Conservation (phyloP, 2,888 invertebrate species). For the Resseliella maxima region DNA sequence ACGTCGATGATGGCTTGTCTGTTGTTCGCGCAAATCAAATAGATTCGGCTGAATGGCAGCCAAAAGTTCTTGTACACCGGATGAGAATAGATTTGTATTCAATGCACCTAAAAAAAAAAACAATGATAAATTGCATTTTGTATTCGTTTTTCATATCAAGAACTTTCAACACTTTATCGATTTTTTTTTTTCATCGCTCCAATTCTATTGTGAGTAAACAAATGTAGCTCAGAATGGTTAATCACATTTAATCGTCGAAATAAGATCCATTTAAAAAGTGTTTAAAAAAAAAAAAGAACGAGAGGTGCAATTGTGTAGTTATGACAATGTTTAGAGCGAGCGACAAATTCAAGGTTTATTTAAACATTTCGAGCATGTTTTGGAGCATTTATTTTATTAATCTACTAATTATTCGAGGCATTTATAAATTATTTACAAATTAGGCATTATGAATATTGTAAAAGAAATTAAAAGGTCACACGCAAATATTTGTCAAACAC, state of each 20-base stretch:
- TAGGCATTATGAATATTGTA: conserved; percentile 45
- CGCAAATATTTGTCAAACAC: conserved; percentile 55
- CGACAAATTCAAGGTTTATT: background rate
- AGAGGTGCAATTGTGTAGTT: background rate
- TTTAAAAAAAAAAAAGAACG: too few species aligned
- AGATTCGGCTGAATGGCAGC: conserved; percentile 81
- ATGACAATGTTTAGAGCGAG: background rate
- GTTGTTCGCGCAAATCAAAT: conserved; percentile 66
- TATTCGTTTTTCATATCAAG: background rate
- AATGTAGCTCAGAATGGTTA: too few species aligned
- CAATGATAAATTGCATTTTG: background rate
- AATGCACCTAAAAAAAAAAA: conserved; percentile 71
- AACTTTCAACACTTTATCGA: background rate
- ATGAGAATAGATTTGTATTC: conserved; percentile 81
- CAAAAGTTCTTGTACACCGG: conserved; percentile 79
- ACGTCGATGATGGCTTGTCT: conserved; percentile 63
- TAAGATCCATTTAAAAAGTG: too few species aligned
- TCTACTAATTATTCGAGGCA: conserved; percentile 30
- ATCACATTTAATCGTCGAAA: too few species aligned
- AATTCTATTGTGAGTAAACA: too few species aligned
- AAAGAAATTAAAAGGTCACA: conserved; percentile 48
- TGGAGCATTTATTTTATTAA: conserved; percentile 4
- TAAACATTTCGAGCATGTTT: conserved; percentile 37
- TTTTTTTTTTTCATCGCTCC: too few species aligned
- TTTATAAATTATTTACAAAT: conserved; percentile 55